Conservation (phyloP, 2,113 vertebrate species). For the Electrona antarctica region DNA sequence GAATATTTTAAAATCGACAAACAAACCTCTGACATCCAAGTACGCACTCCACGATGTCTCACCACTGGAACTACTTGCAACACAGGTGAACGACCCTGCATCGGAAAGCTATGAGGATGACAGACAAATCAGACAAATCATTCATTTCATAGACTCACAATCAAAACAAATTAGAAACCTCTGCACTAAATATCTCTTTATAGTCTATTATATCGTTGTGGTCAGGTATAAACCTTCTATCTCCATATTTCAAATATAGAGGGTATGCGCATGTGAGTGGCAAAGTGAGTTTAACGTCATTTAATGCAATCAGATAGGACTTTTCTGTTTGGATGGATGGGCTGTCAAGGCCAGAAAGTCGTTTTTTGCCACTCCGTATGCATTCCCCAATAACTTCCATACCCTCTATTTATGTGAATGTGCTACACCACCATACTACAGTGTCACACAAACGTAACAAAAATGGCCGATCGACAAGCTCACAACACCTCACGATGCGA, state of each 20-base stretch:
- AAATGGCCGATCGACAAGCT: neutral
- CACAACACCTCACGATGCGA: neutral
- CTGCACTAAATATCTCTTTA: neutral
- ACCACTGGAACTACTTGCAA: conserved; percentile 94
- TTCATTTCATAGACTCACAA: conserved; percentile 1
- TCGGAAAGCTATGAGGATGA: conserved; percentile 79
- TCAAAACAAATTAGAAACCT: neutral
- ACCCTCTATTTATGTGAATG: no score
- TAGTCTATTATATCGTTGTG: neutral
- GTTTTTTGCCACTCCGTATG: no score
- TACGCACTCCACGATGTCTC: conserved; percentile 97
- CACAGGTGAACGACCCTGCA: conserved; percentile 90
- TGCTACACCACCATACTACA: no score
- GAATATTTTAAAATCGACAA: conserved; percentile 5
- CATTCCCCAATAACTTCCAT: no score
- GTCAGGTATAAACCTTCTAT: no score
- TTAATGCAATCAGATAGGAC: no score
- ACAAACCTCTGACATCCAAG: conserved; percentile 89
- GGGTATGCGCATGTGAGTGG: no score
- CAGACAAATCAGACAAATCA: neutral
- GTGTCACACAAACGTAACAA: neutral
- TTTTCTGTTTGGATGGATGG: no score
- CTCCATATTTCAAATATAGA: no score
- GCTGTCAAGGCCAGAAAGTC: no score
- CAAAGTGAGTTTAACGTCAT: no score